These are phyloP conservation scores for Carterocephalus palaemon DNA, from an alignment of 2,888 invertebrate species.

Conservation along the genomic window DNA sequence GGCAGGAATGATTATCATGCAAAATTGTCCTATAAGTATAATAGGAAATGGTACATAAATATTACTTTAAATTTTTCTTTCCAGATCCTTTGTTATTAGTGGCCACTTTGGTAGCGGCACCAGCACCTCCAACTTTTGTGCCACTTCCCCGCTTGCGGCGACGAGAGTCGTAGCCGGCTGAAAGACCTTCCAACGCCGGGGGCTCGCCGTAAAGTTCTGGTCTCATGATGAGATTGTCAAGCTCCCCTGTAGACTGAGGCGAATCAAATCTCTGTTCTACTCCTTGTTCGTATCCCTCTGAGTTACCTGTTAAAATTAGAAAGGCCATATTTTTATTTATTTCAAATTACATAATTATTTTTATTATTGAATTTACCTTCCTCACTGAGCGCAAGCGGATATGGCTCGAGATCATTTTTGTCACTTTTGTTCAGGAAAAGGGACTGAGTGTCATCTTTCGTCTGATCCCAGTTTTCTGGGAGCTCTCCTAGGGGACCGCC, in stretches of 20 bases:
- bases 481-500: constrained; percentile 69
- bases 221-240: constrained; percentile 81
- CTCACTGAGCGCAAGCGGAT: constrained; percentile 74
- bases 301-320: constrained; percentile 60
- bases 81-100: constrained; percentile 69
- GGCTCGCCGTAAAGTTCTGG: constrained; percentile 81
- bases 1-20: not conserved
- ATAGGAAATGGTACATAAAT: constrained; percentile 13
- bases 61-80: constrained; percentile 72
- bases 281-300: constrained; percentile 64
- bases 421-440: constrained; percentile 76
- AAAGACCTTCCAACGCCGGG: constrained; percentile 68
- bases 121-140: constrained; percentile 70
- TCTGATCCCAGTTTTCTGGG: constrained; percentile 76
- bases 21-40: too few species aligned
- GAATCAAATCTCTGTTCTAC: constrained; percentile 65
- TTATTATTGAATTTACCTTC: constrained; percentile 55
- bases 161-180: constrained; percentile 58
- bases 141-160: constrained; percentile 70
- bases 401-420: constrained; percentile 76
- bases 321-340: not conserved
- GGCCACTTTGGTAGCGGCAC: constrained; percentile 71
- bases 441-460: constrained; percentile 74
- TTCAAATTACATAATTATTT: not conserved
- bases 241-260: constrained; percentile 58